These are phyloP conservation scores for Gnathonemus echidnorhynchus DNA, from an alignment of 2,113 vertebrate species.

Conservation along the genomic window DNA sequence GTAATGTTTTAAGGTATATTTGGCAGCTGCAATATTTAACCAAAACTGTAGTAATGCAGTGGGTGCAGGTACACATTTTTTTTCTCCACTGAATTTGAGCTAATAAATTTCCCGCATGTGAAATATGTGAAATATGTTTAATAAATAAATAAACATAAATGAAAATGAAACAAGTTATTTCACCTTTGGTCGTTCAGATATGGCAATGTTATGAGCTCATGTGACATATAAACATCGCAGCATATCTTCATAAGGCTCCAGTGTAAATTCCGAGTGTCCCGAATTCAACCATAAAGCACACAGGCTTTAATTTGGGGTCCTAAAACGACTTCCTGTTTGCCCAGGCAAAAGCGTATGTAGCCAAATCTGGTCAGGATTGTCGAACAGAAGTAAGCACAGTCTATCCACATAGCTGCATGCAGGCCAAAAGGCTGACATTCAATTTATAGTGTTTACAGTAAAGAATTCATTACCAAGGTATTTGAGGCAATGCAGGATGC, in stretches of 20 bases:
- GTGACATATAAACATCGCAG: neutral
- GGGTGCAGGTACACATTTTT: neutral
- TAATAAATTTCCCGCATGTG: neutral
- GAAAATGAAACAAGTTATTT: neutral
- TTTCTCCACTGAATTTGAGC: neutral
- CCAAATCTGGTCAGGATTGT: constrained; percentile 59
- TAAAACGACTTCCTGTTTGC: constrained; percentile 38
- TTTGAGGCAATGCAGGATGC: constrained; percentile 45
- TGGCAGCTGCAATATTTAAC: neutral
- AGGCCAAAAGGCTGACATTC: constrained; percentile 26
- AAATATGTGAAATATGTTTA: neutral
- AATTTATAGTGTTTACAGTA: constrained; percentile 61
- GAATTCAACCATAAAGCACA: neutral
- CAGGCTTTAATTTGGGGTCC: neutral
- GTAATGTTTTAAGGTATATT: neutral
- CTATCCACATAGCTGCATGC: constrained; percentile 39
- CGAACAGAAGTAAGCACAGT: constrained; percentile 41
- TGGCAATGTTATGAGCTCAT: neutral
- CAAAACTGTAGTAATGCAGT: neutral
- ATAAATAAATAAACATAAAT: neutral
- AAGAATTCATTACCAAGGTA: constrained; percentile 38
- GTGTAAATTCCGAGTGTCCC: neutral
- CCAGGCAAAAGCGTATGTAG: constrained; percentile 44
- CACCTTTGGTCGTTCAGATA: neutral
- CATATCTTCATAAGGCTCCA: neutral